Conservation (phyloP, 2,113 vertebrate genomes). For the Patagioenas fasciata region DNA sequence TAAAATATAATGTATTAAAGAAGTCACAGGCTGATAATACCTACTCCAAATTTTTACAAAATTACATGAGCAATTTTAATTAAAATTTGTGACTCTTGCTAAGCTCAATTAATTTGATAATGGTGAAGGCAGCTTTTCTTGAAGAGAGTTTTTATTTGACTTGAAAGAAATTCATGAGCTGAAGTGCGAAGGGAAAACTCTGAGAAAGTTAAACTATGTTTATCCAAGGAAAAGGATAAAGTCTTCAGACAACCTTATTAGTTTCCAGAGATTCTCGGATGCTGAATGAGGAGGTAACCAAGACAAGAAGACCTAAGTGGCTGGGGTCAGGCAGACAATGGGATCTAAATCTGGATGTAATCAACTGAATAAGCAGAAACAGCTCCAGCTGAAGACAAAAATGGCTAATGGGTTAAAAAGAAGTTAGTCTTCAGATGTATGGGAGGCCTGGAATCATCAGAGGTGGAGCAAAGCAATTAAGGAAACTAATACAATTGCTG, state of each 20-base stretch:
- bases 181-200: neutral
- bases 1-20: neutral
- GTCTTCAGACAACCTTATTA: neutral
- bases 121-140: neutral
- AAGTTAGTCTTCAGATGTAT: neutral
- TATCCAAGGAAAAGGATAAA: neutral
- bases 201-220: neutral
- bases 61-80: neutral
- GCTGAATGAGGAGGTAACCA: neutral
- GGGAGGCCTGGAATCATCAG: slow-evolving; percentile 8
- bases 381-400: neutral
- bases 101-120: neutral
- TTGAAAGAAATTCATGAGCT: neutral
- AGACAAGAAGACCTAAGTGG: neutral
- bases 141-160: neutral
- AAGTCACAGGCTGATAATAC: neutral
- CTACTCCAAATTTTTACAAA: neutral
- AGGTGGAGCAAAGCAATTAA: slow-evolving; percentile 58
- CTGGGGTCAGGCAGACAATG: neutral
- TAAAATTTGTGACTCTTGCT: neutral
- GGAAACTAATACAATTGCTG: slow-evolving; percentile 35
- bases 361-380: neutral
- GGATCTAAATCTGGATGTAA: neutral
- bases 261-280: neutral
- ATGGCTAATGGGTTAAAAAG: neutral